Evolutionary conservation across 2,797 vertebrate species (phyloP), one percentile per base, ranked within the genome.

Genomic region (Clarias pachynema): DNA sequence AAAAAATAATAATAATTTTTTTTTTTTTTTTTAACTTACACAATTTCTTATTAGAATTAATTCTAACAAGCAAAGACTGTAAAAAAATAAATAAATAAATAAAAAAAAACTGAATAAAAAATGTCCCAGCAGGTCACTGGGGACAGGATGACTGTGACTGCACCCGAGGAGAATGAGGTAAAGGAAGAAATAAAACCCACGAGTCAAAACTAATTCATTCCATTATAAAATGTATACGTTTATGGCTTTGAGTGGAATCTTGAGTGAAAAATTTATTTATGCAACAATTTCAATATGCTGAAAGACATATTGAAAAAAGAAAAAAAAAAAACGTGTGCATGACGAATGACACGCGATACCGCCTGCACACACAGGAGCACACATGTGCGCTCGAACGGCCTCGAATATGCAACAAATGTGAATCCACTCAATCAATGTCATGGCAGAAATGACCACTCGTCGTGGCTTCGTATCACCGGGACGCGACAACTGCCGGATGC

Each of bases 401-500:
- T 29, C 84, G 82, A 72, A 87, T 57, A 90, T 34, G 75, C 86
- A 81, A 84, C 83, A 87, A 84, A 88, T 87, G 80, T 24, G n/a
- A 87, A 9, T 40, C 87, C 75, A 79, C 84, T 86, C 86, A 78
- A 86, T 85, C 86, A 88, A 62, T 62, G 78, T 83, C 81, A 22
- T 62, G 62, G 79, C 74, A 84, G 82, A 63, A 86, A 83, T 70
- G 82, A 87, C 83, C 88, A 82, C 77, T 82, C 72, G 73, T 40
- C 81, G 65, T 53, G 70, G 53, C 85, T 53, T 53, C 3, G 1
- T 53, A 53, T 53, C 12, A 12, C 77, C 40, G 15, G 78, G 80
- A 86, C 85, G 34, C 29, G 62, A 86, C 87, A 88, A 86, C 86
- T 88, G 89, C 81, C 62, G 53, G 80, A 85, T 63, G 83, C 79